phyloP scores from a whole-genome alignment of 2,888 invertebrate genomes.

The Philonicus albiceps region DNA sequence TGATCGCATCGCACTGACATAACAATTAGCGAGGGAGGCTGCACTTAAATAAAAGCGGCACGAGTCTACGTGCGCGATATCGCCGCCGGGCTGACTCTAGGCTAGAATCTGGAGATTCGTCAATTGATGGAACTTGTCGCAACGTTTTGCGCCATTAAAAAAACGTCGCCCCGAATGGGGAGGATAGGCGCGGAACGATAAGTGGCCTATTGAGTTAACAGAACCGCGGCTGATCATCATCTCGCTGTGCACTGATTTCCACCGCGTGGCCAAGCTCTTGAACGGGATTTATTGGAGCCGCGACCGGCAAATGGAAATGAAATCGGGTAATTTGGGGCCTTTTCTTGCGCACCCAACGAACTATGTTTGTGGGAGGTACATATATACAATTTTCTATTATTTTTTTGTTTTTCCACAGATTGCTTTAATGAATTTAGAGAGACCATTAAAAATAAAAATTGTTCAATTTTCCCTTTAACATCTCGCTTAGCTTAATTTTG shows the following conservation, averaged over 20 bases:
- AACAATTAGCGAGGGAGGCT: not conserved
- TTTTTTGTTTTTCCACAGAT: not conserved
- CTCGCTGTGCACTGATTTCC: not conserved
- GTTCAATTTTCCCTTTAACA: not conserved
- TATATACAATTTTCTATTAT: not conserved
- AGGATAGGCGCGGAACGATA: not conserved
- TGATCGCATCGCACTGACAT: not conserved
- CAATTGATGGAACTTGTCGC: not conserved
- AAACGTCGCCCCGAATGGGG: not conserved
- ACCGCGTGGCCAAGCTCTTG: not conserved
- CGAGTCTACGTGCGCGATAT: not conserved
- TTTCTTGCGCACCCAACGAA: not conserved
- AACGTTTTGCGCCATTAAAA: not conserved
- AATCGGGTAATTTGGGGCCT: not conserved
- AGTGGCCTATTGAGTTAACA: conserved; percentile 18
- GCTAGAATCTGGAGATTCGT: not conserved
- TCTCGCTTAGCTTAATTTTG: not conserved
- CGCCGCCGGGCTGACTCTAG: not conserved
- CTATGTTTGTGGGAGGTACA: not conserved
- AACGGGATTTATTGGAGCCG: not conserved
- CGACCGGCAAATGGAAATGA: not conserved
- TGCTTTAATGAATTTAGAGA: not conserved
- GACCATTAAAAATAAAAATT: not conserved
- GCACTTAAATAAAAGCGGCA: not conserved
- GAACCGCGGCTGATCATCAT: not conserved